phyloP scores from a whole-genome alignment of 2,113 vertebrate species.

The Stigmatopora nigra region DNA sequence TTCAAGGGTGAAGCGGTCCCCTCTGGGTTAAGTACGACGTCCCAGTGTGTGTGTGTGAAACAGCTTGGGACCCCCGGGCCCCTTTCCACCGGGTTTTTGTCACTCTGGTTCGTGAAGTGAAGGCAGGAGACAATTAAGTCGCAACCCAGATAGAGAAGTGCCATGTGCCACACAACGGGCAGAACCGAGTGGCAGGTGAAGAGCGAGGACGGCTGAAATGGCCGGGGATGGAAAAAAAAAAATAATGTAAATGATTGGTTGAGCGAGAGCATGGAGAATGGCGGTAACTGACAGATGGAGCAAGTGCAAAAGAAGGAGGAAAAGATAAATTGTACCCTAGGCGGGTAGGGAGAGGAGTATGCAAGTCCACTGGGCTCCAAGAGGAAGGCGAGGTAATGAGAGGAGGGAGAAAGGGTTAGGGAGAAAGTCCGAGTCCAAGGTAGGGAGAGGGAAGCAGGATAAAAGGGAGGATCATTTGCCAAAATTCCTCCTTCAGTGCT shows the following conservation, averaged over 20 bases:
- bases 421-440: slow-evolving; percentile 43
- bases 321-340: slow-evolving; percentile 44
- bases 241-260: slow-evolving; percentile 43
- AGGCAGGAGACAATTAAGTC: slow-evolving; percentile 49
- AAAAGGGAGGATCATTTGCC: slow-evolving; percentile 36
- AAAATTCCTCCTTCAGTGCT: slow-evolving; percentile 47
- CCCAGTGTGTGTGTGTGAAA: slow-evolving; percentile 31
- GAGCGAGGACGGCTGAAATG: slow-evolving; percentile 45
- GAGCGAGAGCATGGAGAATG: slow-evolving; percentile 34
- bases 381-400: slow-evolving; percentile 42
- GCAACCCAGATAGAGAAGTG: slow-evolving; percentile 40
- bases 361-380: slow-evolving; percentile 50
- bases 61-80: slow-evolving; percentile 47
- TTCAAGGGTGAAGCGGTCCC: slow-evolving; percentile 45
- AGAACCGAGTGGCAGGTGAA: slow-evolving; percentile 42
- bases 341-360: slow-evolving; percentile 25
- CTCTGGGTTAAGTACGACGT: slow-evolving; percentile 43
- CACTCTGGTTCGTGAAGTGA: slow-evolving; percentile 34
- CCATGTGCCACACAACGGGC: slow-evolving; percentile 11
- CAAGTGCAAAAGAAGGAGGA: slow-evolving; percentile 32
- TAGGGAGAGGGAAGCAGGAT: slow-evolving; percentile 17
- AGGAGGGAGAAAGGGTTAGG: slow-evolving; percentile 18
- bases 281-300: slow-evolving; percentile 48
- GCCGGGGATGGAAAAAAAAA: slow-evolving; percentile 24
- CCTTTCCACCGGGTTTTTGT: slow-evolving; percentile 49